Evolutionary conservation across 2,113 vertebrate genomes (phyloP).

Genomic region (Esox niger): DNA sequence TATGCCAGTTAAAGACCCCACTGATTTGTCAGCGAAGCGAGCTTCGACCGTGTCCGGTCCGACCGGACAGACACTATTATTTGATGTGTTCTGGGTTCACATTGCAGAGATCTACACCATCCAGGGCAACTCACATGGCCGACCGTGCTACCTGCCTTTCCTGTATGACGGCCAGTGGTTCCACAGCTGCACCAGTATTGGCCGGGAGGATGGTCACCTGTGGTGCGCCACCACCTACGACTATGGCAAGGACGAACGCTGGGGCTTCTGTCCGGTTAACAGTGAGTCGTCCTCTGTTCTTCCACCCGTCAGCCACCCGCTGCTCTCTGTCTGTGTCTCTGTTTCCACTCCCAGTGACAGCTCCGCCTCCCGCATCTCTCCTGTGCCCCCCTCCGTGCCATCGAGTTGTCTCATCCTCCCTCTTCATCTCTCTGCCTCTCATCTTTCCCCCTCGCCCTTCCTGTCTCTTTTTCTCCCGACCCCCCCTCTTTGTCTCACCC

Average conservation of each 20-base stretch:
- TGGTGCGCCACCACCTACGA: slow-evolving; percentile 96
- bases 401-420: too few species aligned
- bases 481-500: not conserved
- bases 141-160: slow-evolving; percentile 94
- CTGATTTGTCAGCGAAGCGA: too few species aligned
- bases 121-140: slow-evolving; percentile 93
- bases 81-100: too few species aligned
- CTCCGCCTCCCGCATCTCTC: not conserved
- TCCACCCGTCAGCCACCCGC: not conserved
- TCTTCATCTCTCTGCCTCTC: not conserved
- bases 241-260: slow-evolving; percentile 89
- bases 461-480: not conserved
- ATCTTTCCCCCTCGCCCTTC: not conserved
- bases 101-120: slow-evolving; percentile 92
- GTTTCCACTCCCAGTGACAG: not conserved
- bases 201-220: slow-evolving; percentile 89
- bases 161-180: slow-evolving; percentile 94
- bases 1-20: too few species aligned
- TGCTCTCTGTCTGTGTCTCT: not conserved
- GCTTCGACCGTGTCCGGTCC: too few species aligned
- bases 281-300: slow-evolving; percentile 71
- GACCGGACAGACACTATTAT: too few species aligned
- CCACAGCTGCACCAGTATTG: slow-evolving; percentile 87
- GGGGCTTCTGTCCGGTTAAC: slow-evolving; percentile 97
- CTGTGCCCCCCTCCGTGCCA: not conserved